phyloP scores from a whole-genome alignment of 2,797 vertebrate species.

The Graptemys geographica region DNA sequence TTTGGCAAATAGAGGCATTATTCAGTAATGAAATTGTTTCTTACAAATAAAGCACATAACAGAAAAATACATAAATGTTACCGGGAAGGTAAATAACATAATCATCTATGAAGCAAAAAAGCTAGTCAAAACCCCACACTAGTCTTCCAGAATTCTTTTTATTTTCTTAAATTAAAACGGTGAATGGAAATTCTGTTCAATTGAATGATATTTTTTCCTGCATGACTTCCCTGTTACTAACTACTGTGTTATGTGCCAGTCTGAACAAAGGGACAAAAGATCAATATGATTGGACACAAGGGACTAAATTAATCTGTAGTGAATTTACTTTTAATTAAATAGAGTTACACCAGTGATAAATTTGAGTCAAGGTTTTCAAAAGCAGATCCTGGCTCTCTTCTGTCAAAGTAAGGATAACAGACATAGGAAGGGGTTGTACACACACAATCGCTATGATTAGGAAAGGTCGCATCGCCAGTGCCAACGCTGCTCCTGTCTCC shows the following conservation, averaged over 20 bases:
- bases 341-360: neutral
- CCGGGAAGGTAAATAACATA: neutral
- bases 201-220: neutral
- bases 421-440: neutral
- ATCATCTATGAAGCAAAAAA: neutral
- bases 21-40: neutral
- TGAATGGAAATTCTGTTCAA: neutral
- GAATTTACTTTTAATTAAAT: neutral
- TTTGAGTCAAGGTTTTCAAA: neutral
- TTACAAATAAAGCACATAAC: neutral
- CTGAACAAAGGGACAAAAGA: neutral
- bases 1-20: slow-evolving; percentile 22
- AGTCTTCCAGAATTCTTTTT: neutral
- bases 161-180: neutral
- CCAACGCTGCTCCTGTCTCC: no score
- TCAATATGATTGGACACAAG: neutral
- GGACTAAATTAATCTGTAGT: neutral
- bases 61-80: neutral
- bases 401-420: neutral
- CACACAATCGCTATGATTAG: no score
- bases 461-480: no score
- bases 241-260: neutral
- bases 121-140: neutral
- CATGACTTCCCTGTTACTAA: neutral
- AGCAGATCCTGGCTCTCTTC: neutral